Conservation (phyloP, 2,888 invertebrate genomes). For the Pachydiplax longipennis region DNA sequence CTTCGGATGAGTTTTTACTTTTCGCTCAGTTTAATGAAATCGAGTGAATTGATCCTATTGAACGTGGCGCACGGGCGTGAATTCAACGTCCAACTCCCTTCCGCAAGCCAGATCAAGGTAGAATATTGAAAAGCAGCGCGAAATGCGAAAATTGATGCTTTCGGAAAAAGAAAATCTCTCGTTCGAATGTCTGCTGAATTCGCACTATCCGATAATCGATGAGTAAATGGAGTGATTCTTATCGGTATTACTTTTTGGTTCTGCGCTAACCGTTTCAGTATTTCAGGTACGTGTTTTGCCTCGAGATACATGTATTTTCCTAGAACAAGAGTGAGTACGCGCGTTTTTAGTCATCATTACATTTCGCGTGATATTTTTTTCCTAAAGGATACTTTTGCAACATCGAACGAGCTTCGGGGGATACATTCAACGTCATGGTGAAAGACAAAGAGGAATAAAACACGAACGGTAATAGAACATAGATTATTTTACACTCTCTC, state of each 20-base stretch:
- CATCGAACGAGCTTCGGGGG: neutral
- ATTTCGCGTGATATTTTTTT: neutral
- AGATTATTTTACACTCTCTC: no score
- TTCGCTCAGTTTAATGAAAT: neutral
- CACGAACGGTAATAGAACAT: no score
- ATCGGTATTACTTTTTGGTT: neutral
- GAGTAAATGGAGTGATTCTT: neutral
- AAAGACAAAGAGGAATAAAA: neutral
- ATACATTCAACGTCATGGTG: neutral
- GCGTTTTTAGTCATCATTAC: neutral
- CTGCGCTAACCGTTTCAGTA: neutral
- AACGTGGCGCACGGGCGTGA: neutral
- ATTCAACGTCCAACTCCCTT: neutral
- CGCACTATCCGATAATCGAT: neutral
- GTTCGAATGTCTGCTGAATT: neutral
- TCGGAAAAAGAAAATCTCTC: neutral
- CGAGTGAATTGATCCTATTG: neutral
- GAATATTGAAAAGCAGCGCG: neutral
- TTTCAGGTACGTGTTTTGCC: slow-evolving; percentile 40
- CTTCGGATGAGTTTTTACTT: neutral
- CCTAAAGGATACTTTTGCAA: neutral
- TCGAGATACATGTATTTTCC: neutral
- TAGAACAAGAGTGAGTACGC: neutral
- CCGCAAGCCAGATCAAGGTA: neutral
- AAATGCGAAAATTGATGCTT: neutral